These are phyloP conservation scores for Gobio occitaniae DNA, from an alignment of 2,797 vertebrate species.

Conservation along the genomic window DNA sequence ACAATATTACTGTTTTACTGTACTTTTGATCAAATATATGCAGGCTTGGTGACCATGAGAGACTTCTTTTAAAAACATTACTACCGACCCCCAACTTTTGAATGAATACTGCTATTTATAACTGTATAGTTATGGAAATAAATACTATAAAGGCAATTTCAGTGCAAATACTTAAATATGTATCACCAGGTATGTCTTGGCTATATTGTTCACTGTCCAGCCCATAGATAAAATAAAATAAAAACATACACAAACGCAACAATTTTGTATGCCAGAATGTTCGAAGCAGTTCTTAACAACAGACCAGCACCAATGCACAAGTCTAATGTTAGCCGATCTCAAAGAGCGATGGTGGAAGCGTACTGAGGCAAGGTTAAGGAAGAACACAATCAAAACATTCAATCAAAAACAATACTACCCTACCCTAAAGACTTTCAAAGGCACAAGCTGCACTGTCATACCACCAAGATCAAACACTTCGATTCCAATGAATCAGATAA, in stretches of 20 bases:
- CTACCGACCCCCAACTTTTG: no score
- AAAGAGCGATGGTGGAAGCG: not conserved
- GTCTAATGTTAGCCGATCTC: conserved; percentile 14
- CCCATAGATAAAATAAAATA: not conserved
- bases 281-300: conserved; percentile 2
- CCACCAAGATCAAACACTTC: conserved; percentile 23
- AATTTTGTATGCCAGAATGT: not conserved
- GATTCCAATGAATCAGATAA: conserved; percentile 18
- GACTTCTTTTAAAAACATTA: not conserved
- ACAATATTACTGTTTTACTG: not conserved
- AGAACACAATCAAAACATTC: conserved; percentile 22
- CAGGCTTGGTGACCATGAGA: not conserved
- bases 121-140: not conserved
- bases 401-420: conserved; percentile 16
- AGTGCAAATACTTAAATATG: not conserved
- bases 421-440: conserved; percentile 7
- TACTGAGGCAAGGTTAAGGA: conserved; percentile 28
- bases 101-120: not conserved
- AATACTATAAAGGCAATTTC: not conserved
- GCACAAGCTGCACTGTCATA: conserved; percentile 22
- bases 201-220: not conserved
- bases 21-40: not conserved
- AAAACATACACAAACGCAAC: not conserved
- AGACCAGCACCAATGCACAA: not conserved
- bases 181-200: not conserved